Conservation (phyloP, 2,797 vertebrate species). For the Peromyscus attwateri region DNA sequence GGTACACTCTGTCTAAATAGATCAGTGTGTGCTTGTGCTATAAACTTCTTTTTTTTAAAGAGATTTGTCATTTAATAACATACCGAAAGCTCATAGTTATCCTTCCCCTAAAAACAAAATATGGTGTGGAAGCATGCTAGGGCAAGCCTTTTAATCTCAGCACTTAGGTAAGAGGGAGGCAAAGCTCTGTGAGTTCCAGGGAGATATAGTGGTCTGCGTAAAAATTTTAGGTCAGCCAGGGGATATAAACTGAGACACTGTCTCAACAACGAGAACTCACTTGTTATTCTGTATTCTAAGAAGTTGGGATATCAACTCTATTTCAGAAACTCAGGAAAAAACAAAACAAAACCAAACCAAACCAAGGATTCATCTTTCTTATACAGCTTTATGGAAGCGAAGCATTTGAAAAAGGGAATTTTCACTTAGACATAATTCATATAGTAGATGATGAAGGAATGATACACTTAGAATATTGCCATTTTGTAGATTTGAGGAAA, state of each 20-base stretch:
- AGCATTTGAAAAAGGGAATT: not conserved
- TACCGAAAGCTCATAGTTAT: not conserved
- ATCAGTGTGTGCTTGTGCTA: not conserved
- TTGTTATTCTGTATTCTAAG: not conserved
- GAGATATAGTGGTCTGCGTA: not conserved
- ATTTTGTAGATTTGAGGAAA: constrained; percentile 42
- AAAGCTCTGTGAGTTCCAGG: not conserved
- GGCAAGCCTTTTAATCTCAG: not conserved
- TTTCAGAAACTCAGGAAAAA: constrained; percentile 7
- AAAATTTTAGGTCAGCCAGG: not conserved
- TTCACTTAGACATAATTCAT: not conserved
- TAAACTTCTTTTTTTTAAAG: constrained; percentile 6
- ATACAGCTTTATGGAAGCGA: not conserved
- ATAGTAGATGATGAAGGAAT: not conserved
- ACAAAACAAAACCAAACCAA: no score
- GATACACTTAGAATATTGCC: not conserved
- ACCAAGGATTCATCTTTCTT: not conserved
- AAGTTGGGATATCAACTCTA: not conserved
- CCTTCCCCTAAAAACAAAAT: not conserved
- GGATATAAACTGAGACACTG: not conserved
- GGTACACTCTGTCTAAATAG: not conserved
- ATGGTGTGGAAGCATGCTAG: not conserved
- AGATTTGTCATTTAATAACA: not conserved
- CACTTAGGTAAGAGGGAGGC: not conserved
- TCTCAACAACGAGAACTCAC: not conserved